A percentile compares a stretch with the other conserved stretches of the same genome.
Conservation (phyloP, 2,797 vertebrate species). For the Danio albolineatus region DNA sequence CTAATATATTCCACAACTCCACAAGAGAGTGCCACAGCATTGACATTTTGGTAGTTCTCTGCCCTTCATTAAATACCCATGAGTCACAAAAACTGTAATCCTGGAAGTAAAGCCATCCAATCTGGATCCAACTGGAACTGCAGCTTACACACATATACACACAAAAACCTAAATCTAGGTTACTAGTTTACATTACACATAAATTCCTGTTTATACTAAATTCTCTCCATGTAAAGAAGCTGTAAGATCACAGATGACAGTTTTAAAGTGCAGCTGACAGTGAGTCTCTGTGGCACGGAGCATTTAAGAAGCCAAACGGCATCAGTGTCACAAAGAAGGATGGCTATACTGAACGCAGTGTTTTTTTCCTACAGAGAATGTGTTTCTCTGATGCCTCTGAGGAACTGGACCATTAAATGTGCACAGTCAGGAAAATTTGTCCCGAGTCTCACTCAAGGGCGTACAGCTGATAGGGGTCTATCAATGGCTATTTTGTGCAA, state of each 20-base stretch:
- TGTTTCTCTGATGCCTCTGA: slow-evolving; percentile 40
- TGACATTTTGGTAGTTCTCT: not conserved
- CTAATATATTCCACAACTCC: not conserved
- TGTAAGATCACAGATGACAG: slow-evolving; percentile 31
- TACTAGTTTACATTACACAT: not conserved
- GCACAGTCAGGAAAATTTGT: slow-evolving; percentile 43
- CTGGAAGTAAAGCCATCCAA: not conserved
- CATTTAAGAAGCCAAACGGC: slow-evolving; percentile 24
- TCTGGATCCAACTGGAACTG: not conserved
- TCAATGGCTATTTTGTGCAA: slow-evolving; percentile 25
- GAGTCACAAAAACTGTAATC: not conserved
- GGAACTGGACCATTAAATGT: slow-evolving; percentile 41
- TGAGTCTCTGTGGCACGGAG: not conserved
- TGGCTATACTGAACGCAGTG: slow-evolving; percentile 9
- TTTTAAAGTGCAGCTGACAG: slow-evolving; percentile 13
- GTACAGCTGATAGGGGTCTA: slow-evolving; percentile 22
- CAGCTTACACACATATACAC: not conserved
- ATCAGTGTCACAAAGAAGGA: slow-evolving; percentile 31
- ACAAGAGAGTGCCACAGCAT: not conserved
- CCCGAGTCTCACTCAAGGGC: slow-evolving; percentile 14
- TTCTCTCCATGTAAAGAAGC: not conserved
- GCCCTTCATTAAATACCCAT: not conserved
- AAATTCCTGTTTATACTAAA: slow-evolving; percentile 2
- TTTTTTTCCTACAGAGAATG: slow-evolving; percentile 29
- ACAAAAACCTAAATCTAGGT: not conserved